Conservation (phyloP, 1,140 invertebrate genomes). For the Platorchestia sp. region DNA sequence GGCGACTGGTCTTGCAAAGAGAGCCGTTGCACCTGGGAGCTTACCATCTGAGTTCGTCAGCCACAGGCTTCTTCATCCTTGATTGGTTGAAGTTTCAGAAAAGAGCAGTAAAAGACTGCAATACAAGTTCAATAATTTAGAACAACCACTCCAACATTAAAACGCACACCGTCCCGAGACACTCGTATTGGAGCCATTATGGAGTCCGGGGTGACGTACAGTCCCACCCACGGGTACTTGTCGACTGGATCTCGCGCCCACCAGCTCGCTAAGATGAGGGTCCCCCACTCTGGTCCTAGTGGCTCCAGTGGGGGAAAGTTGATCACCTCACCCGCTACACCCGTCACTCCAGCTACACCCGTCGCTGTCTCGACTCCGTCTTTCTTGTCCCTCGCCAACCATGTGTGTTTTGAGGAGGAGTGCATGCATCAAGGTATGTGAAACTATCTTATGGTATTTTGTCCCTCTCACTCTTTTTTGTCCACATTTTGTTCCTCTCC, state of each 20-base stretch:
- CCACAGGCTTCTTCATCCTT: too few relatives aligned
- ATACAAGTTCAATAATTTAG: too few relatives aligned
- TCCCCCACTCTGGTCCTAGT: conserved; percentile 37
- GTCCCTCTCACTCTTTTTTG: too few relatives aligned
- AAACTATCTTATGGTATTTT: too few relatives aligned
- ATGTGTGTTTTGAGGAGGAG: background rate
- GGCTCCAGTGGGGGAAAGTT: conserved; percentile 22
- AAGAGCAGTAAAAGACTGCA: too few relatives aligned
- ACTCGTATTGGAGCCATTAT: background rate
- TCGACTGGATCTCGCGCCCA: conserved; percentile 38
- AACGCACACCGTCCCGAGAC: background rate
- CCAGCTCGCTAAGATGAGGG: conserved; percentile 31
- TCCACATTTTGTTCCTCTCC: too few relatives aligned
- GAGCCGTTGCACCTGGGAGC: too few relatives aligned
- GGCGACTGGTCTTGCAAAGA: too few relatives aligned
- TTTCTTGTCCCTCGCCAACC: background rate
- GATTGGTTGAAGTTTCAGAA: too few relatives aligned
- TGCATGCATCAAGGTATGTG: conserved; percentile 31
- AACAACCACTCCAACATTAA: background rate
- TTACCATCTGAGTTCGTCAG: too few relatives aligned
- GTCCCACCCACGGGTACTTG: background rate
- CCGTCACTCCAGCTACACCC: background rate
- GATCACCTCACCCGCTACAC: conserved; percentile 4
- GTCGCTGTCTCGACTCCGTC: background rate
- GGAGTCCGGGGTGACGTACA: background rate